These are phyloP conservation scores for Bufotes viridis DNA, from an alignment of 2,797 vertebrate species.

Conservation along the genomic window DNA sequence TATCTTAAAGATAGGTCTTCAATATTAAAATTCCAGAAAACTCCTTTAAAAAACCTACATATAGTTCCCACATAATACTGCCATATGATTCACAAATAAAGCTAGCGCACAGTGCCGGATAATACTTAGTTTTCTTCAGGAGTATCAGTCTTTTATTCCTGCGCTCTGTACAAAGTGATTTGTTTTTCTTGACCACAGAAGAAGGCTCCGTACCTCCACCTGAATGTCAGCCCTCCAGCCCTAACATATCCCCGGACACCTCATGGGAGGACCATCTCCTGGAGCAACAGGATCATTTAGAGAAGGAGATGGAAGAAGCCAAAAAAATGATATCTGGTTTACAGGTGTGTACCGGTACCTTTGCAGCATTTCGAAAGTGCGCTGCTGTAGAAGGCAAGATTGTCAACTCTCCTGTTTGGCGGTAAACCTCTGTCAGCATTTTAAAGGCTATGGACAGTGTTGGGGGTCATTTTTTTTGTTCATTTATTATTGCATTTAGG, in stretches of 20 bases:
- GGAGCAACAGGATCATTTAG: slow-evolving; percentile 93
- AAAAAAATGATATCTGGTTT: slow-evolving; percentile 94
- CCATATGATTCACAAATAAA: neutral
- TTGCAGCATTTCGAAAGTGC: neutral
- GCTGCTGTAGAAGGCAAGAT: neutral
- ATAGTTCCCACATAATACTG: neutral
- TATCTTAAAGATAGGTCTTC: too few species aligned
- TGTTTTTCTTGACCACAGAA: slow-evolving; percentile 72
- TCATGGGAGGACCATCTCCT: slow-evolving; percentile 87
- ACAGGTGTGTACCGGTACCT: slow-evolving; percentile 79
- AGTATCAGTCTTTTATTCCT: neutral
- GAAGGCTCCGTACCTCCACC: slow-evolving; percentile 72
- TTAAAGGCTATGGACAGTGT: too few species aligned
- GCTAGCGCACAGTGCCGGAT: neutral
- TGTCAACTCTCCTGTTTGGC: too few species aligned
- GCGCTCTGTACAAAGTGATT: neutral
- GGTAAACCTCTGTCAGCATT: too few species aligned
- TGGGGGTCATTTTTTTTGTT: too few species aligned
- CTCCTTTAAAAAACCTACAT: too few species aligned
- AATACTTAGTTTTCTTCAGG: neutral
- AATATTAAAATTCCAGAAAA: too few species aligned
- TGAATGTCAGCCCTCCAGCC: slow-evolving; percentile 73
- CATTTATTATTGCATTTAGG: too few species aligned
- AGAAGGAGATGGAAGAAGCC: slow-evolving; percentile 93
- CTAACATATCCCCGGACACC: slow-evolving; percentile 70